A percentile compares a stretch with the other conserved stretches of the same genome.
phyloP scores from a whole-genome alignment of 1,140 invertebrate genomes.

The Trichonephila clavata region DNA sequence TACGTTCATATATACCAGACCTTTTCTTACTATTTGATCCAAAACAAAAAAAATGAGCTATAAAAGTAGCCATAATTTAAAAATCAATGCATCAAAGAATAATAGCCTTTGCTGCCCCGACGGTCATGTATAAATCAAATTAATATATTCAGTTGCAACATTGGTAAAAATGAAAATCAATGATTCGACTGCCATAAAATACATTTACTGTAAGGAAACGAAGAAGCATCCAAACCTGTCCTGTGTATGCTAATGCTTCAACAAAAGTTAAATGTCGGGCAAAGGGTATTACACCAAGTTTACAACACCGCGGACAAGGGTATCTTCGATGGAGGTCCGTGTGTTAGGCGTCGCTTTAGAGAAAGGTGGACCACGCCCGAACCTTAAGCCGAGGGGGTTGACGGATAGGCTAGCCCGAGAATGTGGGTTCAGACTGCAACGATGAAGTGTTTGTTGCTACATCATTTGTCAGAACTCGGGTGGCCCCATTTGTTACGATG shows the following conservation, averaged over 20 bases:
- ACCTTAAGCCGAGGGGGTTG: not conserved
- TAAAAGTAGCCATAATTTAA: too few relatives aligned
- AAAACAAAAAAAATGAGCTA: too few relatives aligned
- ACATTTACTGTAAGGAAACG: too few relatives aligned
- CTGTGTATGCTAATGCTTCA: not conserved
- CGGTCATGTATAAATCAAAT: too few relatives aligned
- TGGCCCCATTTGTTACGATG: conserved; percentile 12
- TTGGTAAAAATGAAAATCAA: too few relatives aligned
- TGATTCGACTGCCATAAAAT: too few relatives aligned
- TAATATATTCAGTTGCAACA: too few relatives aligned
- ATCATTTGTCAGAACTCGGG: conserved; percentile 37
- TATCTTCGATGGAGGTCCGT: not conserved
- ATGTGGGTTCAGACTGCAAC: conserved; percentile 12
- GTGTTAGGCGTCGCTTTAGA: conserved; percentile 1
- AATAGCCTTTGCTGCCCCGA: too few relatives aligned
- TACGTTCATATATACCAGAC: too few relatives aligned
- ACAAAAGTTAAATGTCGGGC: not conserved
- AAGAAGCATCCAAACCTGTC: not conserved
- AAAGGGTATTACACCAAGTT: not conserved
- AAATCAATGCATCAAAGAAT: too few relatives aligned
- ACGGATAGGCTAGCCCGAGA: not conserved
- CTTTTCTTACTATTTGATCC: too few relatives aligned
- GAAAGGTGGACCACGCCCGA: not conserved
- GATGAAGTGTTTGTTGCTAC: conserved; percentile 34
- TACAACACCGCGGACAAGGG: not conserved